phyloP scores from a whole-genome alignment of 2,113 vertebrate genomes.

The Mormyrus lacerda region DNA sequence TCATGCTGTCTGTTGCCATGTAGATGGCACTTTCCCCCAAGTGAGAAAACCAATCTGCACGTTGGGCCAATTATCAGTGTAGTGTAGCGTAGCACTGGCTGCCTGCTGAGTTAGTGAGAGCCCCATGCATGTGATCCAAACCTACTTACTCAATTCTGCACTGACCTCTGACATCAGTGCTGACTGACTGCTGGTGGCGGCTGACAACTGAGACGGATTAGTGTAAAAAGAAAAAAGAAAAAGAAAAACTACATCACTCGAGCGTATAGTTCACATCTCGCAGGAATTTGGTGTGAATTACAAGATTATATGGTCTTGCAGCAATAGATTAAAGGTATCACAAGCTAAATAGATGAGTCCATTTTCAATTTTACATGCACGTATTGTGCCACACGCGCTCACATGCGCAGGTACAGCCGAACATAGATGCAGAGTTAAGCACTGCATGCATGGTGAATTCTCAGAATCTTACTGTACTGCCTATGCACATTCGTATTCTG shows the following conservation, averaged over 20 bases:
- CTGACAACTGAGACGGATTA: neutral
- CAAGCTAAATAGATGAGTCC: neutral
- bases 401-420: neutral
- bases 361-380: neutral
- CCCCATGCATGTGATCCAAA: neutral
- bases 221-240: neutral
- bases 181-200: neutral
- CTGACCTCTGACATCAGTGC: neutral
- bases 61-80: neutral
- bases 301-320: neutral
- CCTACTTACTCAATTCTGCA: neutral
- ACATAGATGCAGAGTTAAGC: neutral
- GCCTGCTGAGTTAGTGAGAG: neutral
- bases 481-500: neutral
- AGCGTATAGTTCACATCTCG: neutral
- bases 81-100: neutral
- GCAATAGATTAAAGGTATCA: neutral
- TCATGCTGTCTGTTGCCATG: neutral
- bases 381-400: neutral
- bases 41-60: conserved; percentile 44
- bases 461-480: neutral
- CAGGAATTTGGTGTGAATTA: neutral
- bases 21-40: conserved; percentile 26
- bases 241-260: neutral
- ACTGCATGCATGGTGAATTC: neutral